Evolutionary conservation across 2,888 invertebrate species (phyloP).

Genomic region (Xylocampa areola): DNA sequence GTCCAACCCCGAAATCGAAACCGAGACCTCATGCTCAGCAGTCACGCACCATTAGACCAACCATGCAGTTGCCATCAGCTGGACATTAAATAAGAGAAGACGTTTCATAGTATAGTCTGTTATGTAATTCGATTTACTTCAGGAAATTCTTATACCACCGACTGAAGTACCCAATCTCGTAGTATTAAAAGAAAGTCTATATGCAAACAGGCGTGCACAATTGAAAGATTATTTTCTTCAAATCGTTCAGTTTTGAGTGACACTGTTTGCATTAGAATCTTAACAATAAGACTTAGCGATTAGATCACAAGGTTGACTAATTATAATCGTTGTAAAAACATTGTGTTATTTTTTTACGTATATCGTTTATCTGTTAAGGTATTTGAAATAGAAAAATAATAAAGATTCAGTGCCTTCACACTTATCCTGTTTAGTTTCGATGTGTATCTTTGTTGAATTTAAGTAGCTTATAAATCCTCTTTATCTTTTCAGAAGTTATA

Average conservation of each 20-base stretch:
- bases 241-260: background rate
- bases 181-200: slow-evolving; percentile 9
- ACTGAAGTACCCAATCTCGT: background rate
- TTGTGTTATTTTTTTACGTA: background rate
- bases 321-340: slow-evolving; percentile 24
- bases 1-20: too few relatives aligned
- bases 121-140: slow-evolving; percentile 4
- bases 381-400: too few relatives aligned
- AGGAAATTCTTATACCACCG: background rate
- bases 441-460: too few relatives aligned
- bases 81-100: too few relatives aligned
- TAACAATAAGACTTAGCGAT: slow-evolving; percentile 9
- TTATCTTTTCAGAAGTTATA: too few relatives aligned
- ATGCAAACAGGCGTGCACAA: background rate
- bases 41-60: too few relatives aligned
- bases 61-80: too few relatives aligned
- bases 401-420: too few relatives aligned
- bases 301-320: slow-evolving; percentile 21
- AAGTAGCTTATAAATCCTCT: too few relatives aligned
- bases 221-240: slow-evolving; percentile 2
- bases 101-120: too few relatives aligned
- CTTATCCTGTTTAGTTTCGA: too few relatives aligned
- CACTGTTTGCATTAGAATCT: slow-evolving; percentile 20
- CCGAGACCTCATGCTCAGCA: too few relatives aligned
- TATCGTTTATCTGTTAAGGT: background rate